These are phyloP conservation scores for Rattus rattus DNA, from an alignment of 2,113 vertebrate species.

Conservation along the genomic window DNA sequence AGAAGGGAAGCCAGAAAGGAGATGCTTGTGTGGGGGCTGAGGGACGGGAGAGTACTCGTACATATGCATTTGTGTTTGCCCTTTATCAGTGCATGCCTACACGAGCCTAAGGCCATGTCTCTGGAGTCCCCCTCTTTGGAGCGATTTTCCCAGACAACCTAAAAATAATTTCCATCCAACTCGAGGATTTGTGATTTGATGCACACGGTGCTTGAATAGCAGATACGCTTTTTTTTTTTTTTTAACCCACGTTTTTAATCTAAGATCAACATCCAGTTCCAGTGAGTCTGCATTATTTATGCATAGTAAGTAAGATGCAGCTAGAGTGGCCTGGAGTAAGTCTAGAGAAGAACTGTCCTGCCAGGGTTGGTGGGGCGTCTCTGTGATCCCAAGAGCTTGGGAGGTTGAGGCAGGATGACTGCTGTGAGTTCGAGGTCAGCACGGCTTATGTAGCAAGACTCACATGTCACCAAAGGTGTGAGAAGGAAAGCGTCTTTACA, in stretches of 20 bases:
- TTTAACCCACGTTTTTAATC: conserved; percentile 58
- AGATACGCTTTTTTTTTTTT: conserved; percentile 47
- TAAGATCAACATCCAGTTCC: conserved; percentile 66
- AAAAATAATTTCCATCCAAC: conserved; percentile 77
- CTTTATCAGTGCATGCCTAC: neutral
- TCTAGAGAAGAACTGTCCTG: neutral
- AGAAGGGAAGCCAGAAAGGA: conserved; percentile 30
- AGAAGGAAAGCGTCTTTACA: neutral
- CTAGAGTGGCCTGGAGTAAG: neutral
- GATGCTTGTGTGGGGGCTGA: neutral
- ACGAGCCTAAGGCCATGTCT: conserved; percentile 5
- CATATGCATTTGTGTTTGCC: neutral
- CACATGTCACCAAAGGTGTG: neutral
- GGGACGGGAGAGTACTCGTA: neutral
- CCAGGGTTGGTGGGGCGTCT: too few species aligned
- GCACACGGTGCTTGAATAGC: conserved; percentile 65
- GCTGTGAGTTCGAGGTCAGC: neutral
- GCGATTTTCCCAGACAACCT: conserved; percentile 72
- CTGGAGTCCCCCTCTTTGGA: conserved; percentile 14
- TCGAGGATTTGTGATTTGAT: conserved; percentile 64
- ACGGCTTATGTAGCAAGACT: neutral
- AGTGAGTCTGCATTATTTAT: conserved; percentile 72
- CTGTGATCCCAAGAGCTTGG: neutral
- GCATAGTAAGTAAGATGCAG: conserved; percentile 29
- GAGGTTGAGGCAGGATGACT: neutral